A percentile compares a stretch with the other conserved stretches of the same genome.
These are phyloP conservation scores for Falco biarmicus DNA, from an alignment of 2,797 vertebrate genomes.

Conservation along the genomic window DNA sequence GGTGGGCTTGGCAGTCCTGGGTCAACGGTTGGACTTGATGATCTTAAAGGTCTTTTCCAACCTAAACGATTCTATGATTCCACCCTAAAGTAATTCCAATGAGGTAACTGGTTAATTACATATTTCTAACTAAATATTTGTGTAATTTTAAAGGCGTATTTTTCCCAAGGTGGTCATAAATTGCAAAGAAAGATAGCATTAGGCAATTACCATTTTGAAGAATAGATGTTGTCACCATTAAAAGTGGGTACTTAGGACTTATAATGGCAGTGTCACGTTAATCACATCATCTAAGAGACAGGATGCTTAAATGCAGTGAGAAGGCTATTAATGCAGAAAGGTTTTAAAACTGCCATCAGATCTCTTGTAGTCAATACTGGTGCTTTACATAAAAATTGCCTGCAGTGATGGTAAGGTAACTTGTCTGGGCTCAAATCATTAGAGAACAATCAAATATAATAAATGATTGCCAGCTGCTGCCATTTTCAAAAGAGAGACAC, in stretches of 20 bases:
- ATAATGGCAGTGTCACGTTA: constrained; percentile 68
- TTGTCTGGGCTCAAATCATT: constrained; percentile 69
- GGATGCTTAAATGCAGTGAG: constrained; percentile 67
- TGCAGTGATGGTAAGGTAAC: constrained; percentile 68
- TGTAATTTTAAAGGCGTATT: constrained; percentile 44
- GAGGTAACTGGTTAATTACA: constrained; percentile 61
- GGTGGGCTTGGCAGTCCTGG: too few relatives aligned
- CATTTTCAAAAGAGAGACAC: constrained; percentile 67
- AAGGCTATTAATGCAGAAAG: constrained; percentile 76
- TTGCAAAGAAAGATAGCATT: constrained; percentile 63
- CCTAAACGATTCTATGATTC: neutral
- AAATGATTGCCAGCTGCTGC: constrained; percentile 68
- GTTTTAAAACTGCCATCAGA: constrained; percentile 74
- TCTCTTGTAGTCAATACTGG: constrained; percentile 67
- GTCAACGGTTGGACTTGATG: neutral
- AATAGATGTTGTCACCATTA: constrained; percentile 70
- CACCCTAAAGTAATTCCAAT: constrained; percentile 57
- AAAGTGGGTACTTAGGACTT: constrained; percentile 72
- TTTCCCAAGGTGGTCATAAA: constrained; percentile 55
- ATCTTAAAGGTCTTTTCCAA: neutral
- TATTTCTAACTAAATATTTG: constrained; percentile 68
- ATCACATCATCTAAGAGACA: constrained; percentile 60
- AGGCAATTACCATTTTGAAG: constrained; percentile 65
- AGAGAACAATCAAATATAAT: constrained; percentile 75
- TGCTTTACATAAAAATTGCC: constrained; percentile 80